A percentile compares a stretch with the other conserved stretches of the same genome.
Evolutionary conservation across 2,797 vertebrate species (phyloP).

Genomic region (Lutjanus campechanus): DNA sequence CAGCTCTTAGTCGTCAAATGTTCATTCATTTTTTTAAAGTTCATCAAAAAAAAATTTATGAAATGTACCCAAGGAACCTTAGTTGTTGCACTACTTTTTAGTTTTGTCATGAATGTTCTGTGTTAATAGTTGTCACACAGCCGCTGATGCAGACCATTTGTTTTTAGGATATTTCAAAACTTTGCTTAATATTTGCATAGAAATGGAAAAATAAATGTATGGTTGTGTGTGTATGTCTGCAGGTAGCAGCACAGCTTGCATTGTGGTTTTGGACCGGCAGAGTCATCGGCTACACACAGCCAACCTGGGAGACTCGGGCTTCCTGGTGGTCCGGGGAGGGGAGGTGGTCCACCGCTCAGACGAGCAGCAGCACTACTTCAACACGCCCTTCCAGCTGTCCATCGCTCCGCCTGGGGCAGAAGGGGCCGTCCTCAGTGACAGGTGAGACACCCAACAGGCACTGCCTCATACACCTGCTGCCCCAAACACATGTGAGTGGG

Average conservation of each 20-base stretch:
- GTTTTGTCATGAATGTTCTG: neutral
- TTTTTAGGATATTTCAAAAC: neutral
- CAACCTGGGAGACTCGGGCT: conserved; percentile 97
- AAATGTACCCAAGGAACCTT: too few relatives aligned
- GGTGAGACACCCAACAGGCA: conserved; percentile 81
- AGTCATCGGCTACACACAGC: conserved; percentile 96
- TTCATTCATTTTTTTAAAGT: too few relatives aligned
- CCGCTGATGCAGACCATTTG: neutral
- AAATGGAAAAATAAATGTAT: neutral
- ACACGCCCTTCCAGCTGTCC: conserved; percentile 98
- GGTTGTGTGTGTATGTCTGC: neutral
- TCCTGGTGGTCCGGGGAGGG: conserved; percentile 95
- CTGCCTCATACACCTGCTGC: neutral
- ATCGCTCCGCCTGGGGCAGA: conserved; percentile 96
- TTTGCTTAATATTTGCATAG: conserved; percentile 6
- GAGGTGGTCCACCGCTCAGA: conserved; percentile 98
- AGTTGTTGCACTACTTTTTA: neutral
- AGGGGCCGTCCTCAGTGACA: conserved; percentile 96
- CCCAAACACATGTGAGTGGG: neutral
- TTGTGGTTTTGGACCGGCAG: conserved; percentile 95
- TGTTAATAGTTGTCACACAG: too few relatives aligned
- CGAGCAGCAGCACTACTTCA: conserved; percentile 99
- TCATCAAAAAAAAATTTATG: too few relatives aligned
- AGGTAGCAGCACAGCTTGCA: conserved; percentile 99
- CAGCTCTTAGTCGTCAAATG: too few relatives aligned